Conservation (phyloP, 64 coral and sea anemone genomes). For the Montipora efflorescens region DNA sequence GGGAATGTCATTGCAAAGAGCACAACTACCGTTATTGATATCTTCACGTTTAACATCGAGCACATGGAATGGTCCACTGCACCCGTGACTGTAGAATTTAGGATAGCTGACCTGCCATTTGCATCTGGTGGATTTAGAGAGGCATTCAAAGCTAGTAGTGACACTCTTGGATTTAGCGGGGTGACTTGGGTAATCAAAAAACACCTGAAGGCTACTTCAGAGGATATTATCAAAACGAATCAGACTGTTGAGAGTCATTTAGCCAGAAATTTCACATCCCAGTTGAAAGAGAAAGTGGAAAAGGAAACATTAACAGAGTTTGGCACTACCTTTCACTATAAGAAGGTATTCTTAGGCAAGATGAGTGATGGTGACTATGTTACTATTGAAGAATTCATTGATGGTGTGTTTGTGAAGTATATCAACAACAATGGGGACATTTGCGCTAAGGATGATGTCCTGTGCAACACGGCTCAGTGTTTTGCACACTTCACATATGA, state of each 20-base stretch:
- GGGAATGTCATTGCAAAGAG: constrained; percentile 46
- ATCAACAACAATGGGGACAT: constrained; percentile 55
- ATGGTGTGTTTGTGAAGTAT: background rate
- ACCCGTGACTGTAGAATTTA: constrained; percentile 43
- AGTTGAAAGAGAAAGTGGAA: constrained; percentile 26
- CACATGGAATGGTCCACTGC: constrained; percentile 50
- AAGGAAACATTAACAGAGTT: constrained; percentile 24
- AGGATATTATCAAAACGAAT: constrained; percentile 15
- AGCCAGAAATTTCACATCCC: constrained; percentile 49
- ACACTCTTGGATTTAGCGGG: background rate
- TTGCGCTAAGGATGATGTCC: constrained; percentile 4
- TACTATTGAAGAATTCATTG: constrained; percentile 19
- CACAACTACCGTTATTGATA: constrained; percentile 15
- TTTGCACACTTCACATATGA: constrained; percentile 65
- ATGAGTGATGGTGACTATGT: background rate
- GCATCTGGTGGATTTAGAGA: constrained; percentile 32
- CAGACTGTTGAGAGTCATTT: constrained; percentile 26
- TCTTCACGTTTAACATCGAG: constrained; percentile 27
- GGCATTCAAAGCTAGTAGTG: constrained; percentile 41
- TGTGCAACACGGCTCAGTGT: constrained; percentile 20
- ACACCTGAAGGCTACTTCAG: constrained; percentile 31
- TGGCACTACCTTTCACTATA: background rate
- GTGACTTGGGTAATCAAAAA: constrained; percentile 31
- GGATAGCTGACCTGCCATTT: constrained; percentile 38
- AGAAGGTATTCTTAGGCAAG: constrained; percentile 59